Evolutionary conservation across 2,888 invertebrate genomes (phyloP), one percentile per base, ranked within the genome.

Genomic region (Laothoe populi): DNA sequence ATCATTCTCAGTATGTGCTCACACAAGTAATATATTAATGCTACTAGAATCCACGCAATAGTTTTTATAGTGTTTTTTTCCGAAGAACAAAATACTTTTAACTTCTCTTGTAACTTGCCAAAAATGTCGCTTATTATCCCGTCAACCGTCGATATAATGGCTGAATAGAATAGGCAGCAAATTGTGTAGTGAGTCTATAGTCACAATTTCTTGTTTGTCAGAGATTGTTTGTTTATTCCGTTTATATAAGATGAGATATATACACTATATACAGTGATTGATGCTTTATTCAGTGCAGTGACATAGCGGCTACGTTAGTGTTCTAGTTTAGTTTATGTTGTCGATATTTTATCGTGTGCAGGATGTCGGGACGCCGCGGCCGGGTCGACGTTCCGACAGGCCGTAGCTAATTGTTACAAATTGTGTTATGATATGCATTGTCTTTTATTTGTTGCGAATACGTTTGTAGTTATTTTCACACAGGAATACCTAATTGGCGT

Each of bases 351-450:
- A 84, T 85, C 83, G 70, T 70, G 70, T 78, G 80, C 87, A 88
- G 89, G 90, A 90, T 88, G 90, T 86, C 84, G 81, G 70, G 64
- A 66, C 66, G 38, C 13, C 26, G 26, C 7, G 26, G 69, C 77
- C 62, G 87, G 90, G 89, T 88, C 91, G 88, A 79, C 83, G 90
- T 64, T 85, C 89, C 79, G 88, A 78, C 86, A 79, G 78, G 70
- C 79, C 79, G 73, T 74, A 78, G 74, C 82, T 86, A 88, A 88
- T 88, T 87, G 83, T 84, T 82, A 85, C 84, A 85, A 87, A 87
- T 88, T 82, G 77, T 71, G 66, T 69, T 63, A 63, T 66, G 60
- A 53, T 63, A 63, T 60, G 59, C 46, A 16, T 57, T 42, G 35
- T 59, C 49, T 16, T 60, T 60, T 49, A 49, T 60, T 59, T 42